A percentile compares a stretch with the other conserved stretches of the same genome.
Conservation (phyloP, 2,113 vertebrate species). For the Progne subis region DNA sequence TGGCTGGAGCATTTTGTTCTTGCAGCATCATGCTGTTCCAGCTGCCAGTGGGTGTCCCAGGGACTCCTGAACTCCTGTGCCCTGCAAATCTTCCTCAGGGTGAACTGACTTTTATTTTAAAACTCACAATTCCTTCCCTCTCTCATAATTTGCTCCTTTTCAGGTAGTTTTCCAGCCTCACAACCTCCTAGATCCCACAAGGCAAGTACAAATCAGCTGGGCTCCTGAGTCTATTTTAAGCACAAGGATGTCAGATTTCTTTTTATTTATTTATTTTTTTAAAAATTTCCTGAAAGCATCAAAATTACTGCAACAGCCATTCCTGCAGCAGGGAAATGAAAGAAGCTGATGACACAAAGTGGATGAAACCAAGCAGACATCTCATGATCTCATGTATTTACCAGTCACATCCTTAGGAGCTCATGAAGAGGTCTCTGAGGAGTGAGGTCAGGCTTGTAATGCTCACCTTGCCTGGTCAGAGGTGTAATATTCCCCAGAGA, state of each 20-base stretch:
- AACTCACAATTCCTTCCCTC: neutral
- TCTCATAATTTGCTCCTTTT: neutral
- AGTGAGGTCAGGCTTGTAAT: neutral
- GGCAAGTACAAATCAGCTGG: neutral
- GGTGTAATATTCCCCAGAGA: neutral
- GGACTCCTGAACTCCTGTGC: neutral
- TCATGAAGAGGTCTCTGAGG: neutral
- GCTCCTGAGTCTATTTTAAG: slow-evolving; percentile 3
- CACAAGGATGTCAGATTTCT: neutral
- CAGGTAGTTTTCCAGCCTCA: neutral
- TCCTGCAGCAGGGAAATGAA: neutral
- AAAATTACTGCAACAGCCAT: neutral
- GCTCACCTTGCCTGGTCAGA: neutral
- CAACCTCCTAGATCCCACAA: neutral
- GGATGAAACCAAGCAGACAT: neutral
- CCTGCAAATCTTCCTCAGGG: neutral
- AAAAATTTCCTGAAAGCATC: slow-evolving; percentile 21
- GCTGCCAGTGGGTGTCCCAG: neutral
- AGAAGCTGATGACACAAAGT: neutral
- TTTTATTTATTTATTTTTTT: neutral
- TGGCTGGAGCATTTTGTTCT: neutral
- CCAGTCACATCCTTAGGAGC: neutral
- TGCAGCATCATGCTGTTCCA: neutral
- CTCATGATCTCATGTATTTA: rapidly evolving
- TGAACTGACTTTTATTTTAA: neutral